Conservation (phyloP, 2,113 vertebrate species). For the Pao palembangensis region DNA sequence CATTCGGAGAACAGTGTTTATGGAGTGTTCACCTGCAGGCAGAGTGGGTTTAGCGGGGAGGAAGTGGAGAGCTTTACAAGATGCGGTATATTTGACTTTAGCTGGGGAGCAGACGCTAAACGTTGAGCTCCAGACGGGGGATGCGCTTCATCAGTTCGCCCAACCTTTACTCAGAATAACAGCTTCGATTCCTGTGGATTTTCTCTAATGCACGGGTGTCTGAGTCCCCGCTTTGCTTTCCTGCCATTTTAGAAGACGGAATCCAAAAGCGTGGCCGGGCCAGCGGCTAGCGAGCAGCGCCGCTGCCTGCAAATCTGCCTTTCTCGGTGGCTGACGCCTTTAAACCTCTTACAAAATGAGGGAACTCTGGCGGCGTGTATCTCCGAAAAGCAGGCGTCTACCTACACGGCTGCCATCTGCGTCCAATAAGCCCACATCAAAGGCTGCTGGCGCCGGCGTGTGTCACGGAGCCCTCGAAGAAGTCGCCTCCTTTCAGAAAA, state of each 20-base stretch:
- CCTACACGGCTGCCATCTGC: slow-evolving; percentile 6
- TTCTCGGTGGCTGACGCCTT: slow-evolving; percentile 2
- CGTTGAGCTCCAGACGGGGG: slow-evolving; percentile 12
- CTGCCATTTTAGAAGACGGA: slow-evolving; percentile 42
- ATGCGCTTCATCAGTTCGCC: slow-evolving; percentile 44
- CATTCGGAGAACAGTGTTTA: slow-evolving; percentile 13
- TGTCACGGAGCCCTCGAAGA: not conserved
- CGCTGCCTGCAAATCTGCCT: too few species aligned
- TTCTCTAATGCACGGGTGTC: slow-evolving; percentile 47
- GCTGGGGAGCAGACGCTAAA: slow-evolving; percentile 22
- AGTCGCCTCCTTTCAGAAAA: not conserved
- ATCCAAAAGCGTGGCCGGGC: slow-evolving; percentile 27
- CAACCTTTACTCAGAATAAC: slow-evolving; percentile 36
- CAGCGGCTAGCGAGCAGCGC: slow-evolving; percentile 5
- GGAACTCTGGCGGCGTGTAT: slow-evolving; percentile 42
- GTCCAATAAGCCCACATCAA: slow-evolving; percentile 21
- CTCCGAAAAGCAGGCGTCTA: slow-evolving; percentile 16
- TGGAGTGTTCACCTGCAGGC: slow-evolving; percentile 16
- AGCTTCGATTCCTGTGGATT: slow-evolving; percentile 43
- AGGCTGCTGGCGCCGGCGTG: slow-evolving; percentile 11
- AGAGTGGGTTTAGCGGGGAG: not conserved
- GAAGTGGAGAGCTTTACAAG: slow-evolving; percentile 21
- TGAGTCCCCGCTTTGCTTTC: slow-evolving; percentile 23
- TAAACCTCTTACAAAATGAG: slow-evolving; percentile 44
- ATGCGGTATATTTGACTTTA: slow-evolving; percentile 21